Evolutionary conservation across 1,140 invertebrate species (phyloP), one percentile per base, ranked within the genome.

Genomic region (Polypedilum vanderplanki): DNA sequence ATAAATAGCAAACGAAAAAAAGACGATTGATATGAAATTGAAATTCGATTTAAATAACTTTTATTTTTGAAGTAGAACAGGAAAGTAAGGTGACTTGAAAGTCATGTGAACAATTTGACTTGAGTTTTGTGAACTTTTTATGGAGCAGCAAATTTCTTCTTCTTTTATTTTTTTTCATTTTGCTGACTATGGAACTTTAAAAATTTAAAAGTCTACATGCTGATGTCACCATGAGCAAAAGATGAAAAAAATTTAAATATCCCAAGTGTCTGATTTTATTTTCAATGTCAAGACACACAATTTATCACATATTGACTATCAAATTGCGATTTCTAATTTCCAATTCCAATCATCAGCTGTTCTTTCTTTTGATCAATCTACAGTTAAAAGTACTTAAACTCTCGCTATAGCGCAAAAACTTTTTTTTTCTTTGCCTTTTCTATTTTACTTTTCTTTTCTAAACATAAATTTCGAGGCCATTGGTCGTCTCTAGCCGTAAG

Each of bases 401-500:
- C 46, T n/a, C n/a, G 12, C 12, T 12, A 12, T 57, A n/a, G 4
- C 46, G 46, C 46, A 57, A 57, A 57, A 57, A 33, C 1, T 3
- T 33, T 33, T 33, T 33, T 33, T 5, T 57, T n/a, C 41, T 46
- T 46, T 46, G 9, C 15, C 41, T 46, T 57, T n/a, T 57, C 46
- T 57, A 57, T 57, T 57, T 33, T 33, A 33, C 24, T 33, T 33
- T 57, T 57, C 46, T 57, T n/a, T 57, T 57, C 46, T 57, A 57
- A 57, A 57, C 46, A 57, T 57, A 57, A 57, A 57, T 57, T 57
- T 57, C 46, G 46, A 57, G 46, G 46, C 46, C 46, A n/a, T 57
- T 33, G 24, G 24, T 33, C 24, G 24, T 33, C 24, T 33, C 24
- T 33, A 33, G 1, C 24, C 24, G 5, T 3, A 5, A 33, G 24